Conservation (phyloP, 2,797 vertebrate species). For the Ctenopoma multispine region DNA sequence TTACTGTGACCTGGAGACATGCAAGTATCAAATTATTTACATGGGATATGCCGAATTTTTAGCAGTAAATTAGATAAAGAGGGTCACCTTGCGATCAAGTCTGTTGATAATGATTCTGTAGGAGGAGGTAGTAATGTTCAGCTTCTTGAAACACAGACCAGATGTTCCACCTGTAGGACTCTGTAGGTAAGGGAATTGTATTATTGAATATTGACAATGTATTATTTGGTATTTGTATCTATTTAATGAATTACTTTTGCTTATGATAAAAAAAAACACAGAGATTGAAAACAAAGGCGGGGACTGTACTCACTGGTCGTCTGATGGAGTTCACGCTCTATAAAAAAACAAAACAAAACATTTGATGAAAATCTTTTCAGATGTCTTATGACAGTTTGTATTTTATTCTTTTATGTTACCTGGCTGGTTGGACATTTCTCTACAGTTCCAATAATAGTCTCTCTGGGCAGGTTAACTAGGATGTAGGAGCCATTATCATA, state of each 20-base stretch:
- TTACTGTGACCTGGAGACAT: conserved; percentile 88
- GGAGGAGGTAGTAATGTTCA: conserved; percentile 91
- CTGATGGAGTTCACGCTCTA: conserved; percentile 96
- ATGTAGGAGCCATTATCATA: conserved; percentile 96
- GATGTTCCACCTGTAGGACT: conserved; percentile 90
- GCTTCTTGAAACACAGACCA: conserved; percentile 95
- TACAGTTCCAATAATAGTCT: conserved; percentile 93
- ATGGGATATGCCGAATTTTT: background rate
- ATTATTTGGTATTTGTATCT: too few relatives aligned
- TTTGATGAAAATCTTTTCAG: background rate
- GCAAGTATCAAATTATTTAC: background rate
- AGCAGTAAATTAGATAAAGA: background rate
- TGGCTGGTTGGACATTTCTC: conserved; percentile 95
- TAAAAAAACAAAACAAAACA: conserved; percentile 61
- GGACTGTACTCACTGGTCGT: conserved; percentile 88
- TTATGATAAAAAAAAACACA: conserved; percentile 2
- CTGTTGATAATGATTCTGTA: conserved; percentile 91
- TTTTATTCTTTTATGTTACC: conserved; percentile 79
- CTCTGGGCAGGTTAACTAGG: conserved; percentile 91
- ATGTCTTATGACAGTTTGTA: background rate
- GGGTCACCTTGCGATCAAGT: conserved; percentile 90
- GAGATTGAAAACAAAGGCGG: background rate
- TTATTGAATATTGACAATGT: background rate
- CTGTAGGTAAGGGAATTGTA: conserved; percentile 71
- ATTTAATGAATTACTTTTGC: background rate